Conservation (phyloP, 2,888 invertebrate species). For the Nemotelus pantherinus region DNA sequence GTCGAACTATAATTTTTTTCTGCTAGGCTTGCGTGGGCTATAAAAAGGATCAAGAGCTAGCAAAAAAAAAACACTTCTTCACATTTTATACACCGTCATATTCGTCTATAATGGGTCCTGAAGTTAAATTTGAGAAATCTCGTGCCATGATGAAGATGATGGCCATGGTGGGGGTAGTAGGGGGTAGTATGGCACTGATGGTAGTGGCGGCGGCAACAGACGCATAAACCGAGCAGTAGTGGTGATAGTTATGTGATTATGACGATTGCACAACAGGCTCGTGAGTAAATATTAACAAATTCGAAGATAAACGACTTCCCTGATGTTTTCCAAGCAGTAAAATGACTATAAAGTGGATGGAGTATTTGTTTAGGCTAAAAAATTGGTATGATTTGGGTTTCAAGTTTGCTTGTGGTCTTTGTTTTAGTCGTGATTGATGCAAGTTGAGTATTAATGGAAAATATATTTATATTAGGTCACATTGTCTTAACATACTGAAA, state of each 20-base stretch:
- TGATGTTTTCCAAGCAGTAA: neutral
- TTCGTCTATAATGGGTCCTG: neutral
- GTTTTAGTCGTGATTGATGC: neutral
- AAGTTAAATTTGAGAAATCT: constrained; percentile 23
- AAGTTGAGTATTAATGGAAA: neutral
- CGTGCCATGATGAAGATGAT: neutral
- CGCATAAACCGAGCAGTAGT: no score
- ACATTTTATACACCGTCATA: neutral
- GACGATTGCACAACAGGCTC: constrained; percentile 27
- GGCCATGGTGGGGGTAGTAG: no score
- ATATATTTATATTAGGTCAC: no score
- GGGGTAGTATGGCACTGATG: no score
- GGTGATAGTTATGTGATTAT: neutral
- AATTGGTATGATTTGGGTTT: constrained; percentile 4
- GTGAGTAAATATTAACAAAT: constrained; percentile 2
- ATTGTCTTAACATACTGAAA: no score
- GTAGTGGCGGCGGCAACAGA: no score
- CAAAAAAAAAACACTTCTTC: neutral
- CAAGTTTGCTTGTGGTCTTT: constrained; percentile 1
- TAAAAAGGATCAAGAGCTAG: neutral
- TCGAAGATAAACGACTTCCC: no score
- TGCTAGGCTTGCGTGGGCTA: neutral
- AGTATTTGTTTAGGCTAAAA: constrained; percentile 21
- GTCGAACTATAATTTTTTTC: neutral
- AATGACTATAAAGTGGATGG: neutral